Evolutionary conservation across 2,888 invertebrate species (phyloP), one percentile per base, ranked within the genome.

Genomic region (Macrophya annulata): DNA sequence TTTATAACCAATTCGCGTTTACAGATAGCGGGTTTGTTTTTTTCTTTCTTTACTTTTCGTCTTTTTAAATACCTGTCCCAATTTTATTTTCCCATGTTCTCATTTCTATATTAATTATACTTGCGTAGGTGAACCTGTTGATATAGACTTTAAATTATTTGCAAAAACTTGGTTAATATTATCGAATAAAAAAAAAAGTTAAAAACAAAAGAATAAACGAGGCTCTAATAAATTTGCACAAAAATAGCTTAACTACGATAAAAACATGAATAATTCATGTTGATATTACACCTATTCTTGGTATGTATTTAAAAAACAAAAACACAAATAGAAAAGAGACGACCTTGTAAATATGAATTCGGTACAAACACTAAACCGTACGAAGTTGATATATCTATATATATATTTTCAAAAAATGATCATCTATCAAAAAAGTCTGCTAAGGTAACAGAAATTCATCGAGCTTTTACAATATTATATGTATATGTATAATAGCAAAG

Each of bases 401-500:
- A 6, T 37, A 31, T 31, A 17, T 68, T 40, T 68, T 68, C 31
- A 37, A 72, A 40, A 37, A 40, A 72, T 40, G 31, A 72, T 72
- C n/a, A 43, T n/a, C 21, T 4, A 9, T 40, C 40, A n/a, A 72
- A 43, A 31, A 72, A 37, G 4, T 21, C 21, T 43, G 8, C 40
- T 72, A 40, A 72, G 71, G 71, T 72, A 72, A 40, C 71, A 12
- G 71, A 72, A 43, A 72, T 43, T 72, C 43, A n/a, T n/a, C 55
- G n/a, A 55, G 10, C 40, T 40, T 72, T 3, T 21, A 17, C 37
- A 37, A 72, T 31, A 31, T 31, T 31, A 31, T 31, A 31, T 31
- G 31, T 31, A 31, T 31, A 31, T 31, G 31, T 31, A 31, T 31
- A 31, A 31, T 31, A 31, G 10, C 1, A 10, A 21, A 40, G 40